Conservation (phyloP, 2,888 invertebrate genomes). For the Amiota mariae region DNA sequence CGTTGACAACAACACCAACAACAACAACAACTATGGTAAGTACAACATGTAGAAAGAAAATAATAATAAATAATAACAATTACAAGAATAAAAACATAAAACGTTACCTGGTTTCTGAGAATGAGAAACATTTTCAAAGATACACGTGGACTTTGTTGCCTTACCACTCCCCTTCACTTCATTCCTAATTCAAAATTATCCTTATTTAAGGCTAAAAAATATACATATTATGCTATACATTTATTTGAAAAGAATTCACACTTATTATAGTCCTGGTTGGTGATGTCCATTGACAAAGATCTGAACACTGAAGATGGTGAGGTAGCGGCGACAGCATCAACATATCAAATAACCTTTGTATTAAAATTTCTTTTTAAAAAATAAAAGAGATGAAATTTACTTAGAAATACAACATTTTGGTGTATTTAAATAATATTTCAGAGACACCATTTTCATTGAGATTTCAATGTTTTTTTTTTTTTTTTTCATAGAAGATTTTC, state of each 20-base stretch:
- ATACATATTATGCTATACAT: too few species aligned
- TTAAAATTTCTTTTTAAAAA: constrained; percentile 14
- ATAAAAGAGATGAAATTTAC: not conserved
- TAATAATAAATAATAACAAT: not conserved
- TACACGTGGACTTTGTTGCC: not conserved
- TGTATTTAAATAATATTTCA: too few species aligned
- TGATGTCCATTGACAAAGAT: not conserved
- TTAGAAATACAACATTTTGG: too few species aligned
- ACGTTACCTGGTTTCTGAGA: not conserved
- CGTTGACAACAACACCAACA: constrained; percentile 9
- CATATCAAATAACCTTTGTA: constrained; percentile 13
- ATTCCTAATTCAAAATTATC: not conserved
- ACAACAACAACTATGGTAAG: not conserved
- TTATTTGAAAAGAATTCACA: too few species aligned
- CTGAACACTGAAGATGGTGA: too few species aligned
- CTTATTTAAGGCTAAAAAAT: not conserved
- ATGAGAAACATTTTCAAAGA: not conserved
- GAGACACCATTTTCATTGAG: too few species aligned
- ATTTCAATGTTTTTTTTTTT: too few species aligned
- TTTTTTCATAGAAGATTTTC: not conserved
- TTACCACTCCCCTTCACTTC: not conserved
- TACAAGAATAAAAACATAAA: not conserved
- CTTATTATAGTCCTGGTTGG: not conserved
- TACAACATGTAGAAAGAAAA: not conserved
- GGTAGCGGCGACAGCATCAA: not conserved